These are phyloP conservation scores for Alloscopus bannaensis DNA, from an alignment of 2,888 invertebrate genomes.

Conservation along the genomic window DNA sequence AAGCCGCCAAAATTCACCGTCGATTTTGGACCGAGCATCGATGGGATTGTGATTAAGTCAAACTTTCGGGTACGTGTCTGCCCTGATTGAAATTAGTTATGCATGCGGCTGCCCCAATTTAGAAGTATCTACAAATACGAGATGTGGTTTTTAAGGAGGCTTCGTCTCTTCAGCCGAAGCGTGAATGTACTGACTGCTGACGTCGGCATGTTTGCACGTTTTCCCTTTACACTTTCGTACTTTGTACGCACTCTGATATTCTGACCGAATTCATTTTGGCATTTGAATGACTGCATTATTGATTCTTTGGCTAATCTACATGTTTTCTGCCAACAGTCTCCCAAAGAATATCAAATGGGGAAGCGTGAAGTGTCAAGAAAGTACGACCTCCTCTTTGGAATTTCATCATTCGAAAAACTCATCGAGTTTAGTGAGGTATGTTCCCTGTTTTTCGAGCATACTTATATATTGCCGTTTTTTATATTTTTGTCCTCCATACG, in stretches of 20 bases:
- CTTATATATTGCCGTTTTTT: slow-evolving; percentile 21
- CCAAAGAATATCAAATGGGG: slow-evolving; percentile 71
- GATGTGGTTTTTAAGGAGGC: too few species aligned
- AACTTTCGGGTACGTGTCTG: slow-evolving; percentile 69
- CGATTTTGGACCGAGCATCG: slow-evolving; percentile 72
- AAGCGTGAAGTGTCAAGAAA: slow-evolving; percentile 73
- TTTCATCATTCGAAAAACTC: slow-evolving; percentile 72
- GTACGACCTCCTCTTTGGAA: slow-evolving; percentile 73
- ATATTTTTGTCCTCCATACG: slow-evolving; percentile 2
- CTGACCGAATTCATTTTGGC: neutral
- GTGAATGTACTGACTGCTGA: too few species aligned
- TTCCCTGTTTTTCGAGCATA: too few species aligned
- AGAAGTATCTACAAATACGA: too few species aligned
- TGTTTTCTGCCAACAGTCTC: slow-evolving; percentile 46
- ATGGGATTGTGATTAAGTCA: slow-evolving; percentile 72
- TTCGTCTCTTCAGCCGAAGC: too few species aligned
- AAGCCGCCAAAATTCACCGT: slow-evolving; percentile 71
- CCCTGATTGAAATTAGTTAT: too few species aligned
- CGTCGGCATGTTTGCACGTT: neutral
- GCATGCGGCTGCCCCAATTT: too few species aligned
- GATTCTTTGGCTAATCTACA: slow-evolving; percentile 30
- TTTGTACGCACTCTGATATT: neutral
- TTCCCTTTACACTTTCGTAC: slow-evolving; percentile 1
- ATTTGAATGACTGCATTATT: slow-evolving; percentile 37
- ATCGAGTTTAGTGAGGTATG: slow-evolving; percentile 73